Evolutionary conservation across 2,113 vertebrate genomes (phyloP).

Genomic region (Oryzias woworae): DNA sequence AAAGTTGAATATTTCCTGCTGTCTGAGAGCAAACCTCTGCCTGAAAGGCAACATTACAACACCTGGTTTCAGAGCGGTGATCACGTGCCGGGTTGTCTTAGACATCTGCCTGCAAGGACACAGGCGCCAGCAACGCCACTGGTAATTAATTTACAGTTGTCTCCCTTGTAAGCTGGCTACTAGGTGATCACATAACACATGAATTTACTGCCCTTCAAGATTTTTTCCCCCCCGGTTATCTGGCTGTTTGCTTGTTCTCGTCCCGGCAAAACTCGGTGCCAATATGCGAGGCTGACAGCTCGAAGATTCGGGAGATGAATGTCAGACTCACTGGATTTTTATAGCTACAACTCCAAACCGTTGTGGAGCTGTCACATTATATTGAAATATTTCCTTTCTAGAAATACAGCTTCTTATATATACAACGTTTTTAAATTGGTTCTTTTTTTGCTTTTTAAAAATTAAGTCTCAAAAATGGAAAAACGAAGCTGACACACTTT

Average conservation of each 20-base stretch:
- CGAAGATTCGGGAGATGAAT: not conserved
- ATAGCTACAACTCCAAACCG: no score
- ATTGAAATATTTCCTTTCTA: no score
- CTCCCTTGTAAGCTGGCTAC: conserved; percentile 56
- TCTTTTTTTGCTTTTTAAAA: no score
- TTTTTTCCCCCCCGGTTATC: conserved; percentile 21
- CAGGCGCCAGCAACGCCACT: conserved; percentile 54
- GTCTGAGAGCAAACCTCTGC: conserved; percentile 10
- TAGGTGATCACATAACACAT: conserved; percentile 51
- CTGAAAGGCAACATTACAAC: conserved; percentile 51
- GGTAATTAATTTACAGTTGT: conserved; percentile 77
- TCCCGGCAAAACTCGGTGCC: not conserved
- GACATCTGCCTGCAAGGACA: conserved; percentile 56
- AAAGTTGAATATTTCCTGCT: conserved; percentile 32
- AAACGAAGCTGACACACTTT: no score
- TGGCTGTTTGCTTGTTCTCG: conserved; percentile 1
- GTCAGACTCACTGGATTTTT: conserved; percentile 22
- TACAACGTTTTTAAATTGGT: no score
- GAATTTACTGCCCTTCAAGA: conserved; percentile 38
- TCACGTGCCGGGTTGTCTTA: conserved; percentile 61
- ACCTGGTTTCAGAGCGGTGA: conserved; percentile 28
- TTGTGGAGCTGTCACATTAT: no score
- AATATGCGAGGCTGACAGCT: not conserved
- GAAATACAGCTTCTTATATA: no score
- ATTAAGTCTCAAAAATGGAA: no score